A percentile compares a stretch with the other conserved stretches of the same genome.
These are phyloP conservation scores for Drusus annulatus DNA, from an alignment of 1,140 invertebrate genomes.

Conservation along the genomic window DNA sequence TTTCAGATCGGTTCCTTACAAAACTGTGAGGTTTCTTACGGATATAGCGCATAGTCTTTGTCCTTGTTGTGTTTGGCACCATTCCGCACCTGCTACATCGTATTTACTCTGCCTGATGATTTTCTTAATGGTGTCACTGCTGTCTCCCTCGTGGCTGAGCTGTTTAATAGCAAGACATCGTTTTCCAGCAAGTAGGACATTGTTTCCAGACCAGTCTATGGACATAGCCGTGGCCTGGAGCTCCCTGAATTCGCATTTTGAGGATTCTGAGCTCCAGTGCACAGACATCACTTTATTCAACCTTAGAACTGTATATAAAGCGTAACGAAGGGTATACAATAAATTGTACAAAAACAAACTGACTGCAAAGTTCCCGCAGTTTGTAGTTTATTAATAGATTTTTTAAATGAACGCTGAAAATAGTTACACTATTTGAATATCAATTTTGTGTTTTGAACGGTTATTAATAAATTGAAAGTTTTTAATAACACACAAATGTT, in stretches of 20 bases:
- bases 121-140: slow-evolving; percentile 82
- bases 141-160: slow-evolving; percentile 79
- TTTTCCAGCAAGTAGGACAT: slow-evolving; percentile 87
- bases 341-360: too few relatives aligned
- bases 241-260: slow-evolving; percentile 73
- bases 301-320: too few relatives aligned
- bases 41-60: slow-evolving; percentile 91
- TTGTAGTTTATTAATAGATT: too few relatives aligned
- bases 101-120: slow-evolving; percentile 93
- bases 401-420: too few relatives aligned
- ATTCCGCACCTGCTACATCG: slow-evolving; percentile 92
- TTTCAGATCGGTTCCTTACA: too few relatives aligned
- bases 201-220: slow-evolving; percentile 87
- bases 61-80: slow-evolving; percentile 86
- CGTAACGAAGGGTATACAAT: too few relatives aligned
- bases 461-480: too few relatives aligned
- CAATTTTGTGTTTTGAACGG: too few relatives aligned
- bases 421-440: too few relatives aligned
- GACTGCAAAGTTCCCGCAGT: too few relatives aligned
- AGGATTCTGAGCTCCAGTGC: slow-evolving; percentile 69
- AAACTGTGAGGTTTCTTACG: slow-evolving; percentile 73
- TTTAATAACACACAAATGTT: too few relatives aligned
- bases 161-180: slow-evolving; percentile 87
- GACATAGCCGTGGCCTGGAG: slow-evolving; percentile 93
- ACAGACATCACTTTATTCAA: slow-evolving; percentile 62